phyloP scores from a whole-genome alignment of 2,888 invertebrate species.

The Cephus runcator region DNA sequence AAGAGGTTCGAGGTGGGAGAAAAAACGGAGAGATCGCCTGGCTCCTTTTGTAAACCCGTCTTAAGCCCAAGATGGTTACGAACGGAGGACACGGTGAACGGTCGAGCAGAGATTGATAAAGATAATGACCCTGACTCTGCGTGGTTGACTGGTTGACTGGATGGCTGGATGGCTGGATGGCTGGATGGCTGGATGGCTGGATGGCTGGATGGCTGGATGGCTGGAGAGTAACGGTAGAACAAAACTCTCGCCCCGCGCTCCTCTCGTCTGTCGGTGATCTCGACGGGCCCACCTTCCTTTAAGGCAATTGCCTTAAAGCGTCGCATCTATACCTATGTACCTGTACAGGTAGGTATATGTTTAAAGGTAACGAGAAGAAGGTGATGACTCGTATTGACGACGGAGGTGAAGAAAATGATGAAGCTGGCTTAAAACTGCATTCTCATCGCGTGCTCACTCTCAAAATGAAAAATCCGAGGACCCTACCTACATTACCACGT shows the following conservation, averaged over 20 bases:
- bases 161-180: neutral
- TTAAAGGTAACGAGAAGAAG: no score
- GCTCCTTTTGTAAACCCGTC: constrained; percentile 24
- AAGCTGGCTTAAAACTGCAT: no score
- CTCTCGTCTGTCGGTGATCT: neutral
- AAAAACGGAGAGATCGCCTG: neutral
- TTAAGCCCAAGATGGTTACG: constrained; percentile 52
- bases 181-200: constrained; percentile 10
- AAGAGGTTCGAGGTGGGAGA: no score
- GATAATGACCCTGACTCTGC: constrained; percentile 49
- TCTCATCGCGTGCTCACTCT: no score
- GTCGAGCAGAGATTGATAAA: constrained; percentile 52
- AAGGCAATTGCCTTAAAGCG: no score
- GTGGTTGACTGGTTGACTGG: constrained; percentile 11
- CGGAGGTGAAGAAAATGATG: no score
- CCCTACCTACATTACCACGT: no score
- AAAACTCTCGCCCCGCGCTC: constrained; percentile 21
- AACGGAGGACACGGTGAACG: constrained; percentile 36
- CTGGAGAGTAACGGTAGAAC: constrained; percentile 36
- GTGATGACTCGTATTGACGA: no score
- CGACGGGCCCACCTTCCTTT: neutral
- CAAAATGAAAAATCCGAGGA: no score
- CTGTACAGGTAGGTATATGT: no score
- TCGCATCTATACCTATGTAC: no score
- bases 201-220: neutral